Base-by-base conservation (phyloP, 2,113 vertebrate species). In the Phoxinus phoxinus region DNA sequence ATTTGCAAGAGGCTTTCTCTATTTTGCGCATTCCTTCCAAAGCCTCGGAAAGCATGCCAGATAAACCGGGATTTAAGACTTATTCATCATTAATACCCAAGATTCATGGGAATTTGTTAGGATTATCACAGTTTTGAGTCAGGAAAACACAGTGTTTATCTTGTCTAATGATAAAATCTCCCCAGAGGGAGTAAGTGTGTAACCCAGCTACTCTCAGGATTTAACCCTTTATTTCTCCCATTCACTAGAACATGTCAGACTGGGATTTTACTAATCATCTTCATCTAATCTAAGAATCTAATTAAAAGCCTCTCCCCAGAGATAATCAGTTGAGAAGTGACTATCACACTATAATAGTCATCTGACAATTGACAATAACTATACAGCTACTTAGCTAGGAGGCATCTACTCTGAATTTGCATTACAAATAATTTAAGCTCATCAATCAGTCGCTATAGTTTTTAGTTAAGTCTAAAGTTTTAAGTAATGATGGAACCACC, bases 81-180 rank as follows among this genome's bases (percentile, higher is more conserved):
- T 79, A 92, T 90, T 61, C 87, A 78, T 58, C 56, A 76, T 83
- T 73, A 90, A 91, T 91, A 90, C 88, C 85, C 46, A 61, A 87
- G 90, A 92, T 93, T 93, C 92, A 80, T 81, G 48, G 77, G 89
- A 87, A 88, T 92, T 93, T 90, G 72, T 85, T 63, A 79, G 77
- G 71, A 90, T 89, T 91, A 93, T 94, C 93, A 91, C 90, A 79
- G 86, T 81, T 89, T 91, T 93, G 91, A 91, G 84, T 90, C 32
- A 67, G 81, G 65, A 37, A 81, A 84, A 86, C 87, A 88, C 87
- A 86, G 44, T 80, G 56, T 73, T 48, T 61, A 84, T 59, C 58
- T 93, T 91, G 93, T 93, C 92, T 90, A 71, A 56, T 59, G 92
- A 91, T 93, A 89, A 90, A 91, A 90, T 93, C 93, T 93, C 89